A percentile compares a stretch with the other conserved stretches of the same genome.
These are phyloP conservation scores for Chirona hameri DNA, from an alignment of 2,888 invertebrate genomes.

Conservation along the genomic window DNA sequence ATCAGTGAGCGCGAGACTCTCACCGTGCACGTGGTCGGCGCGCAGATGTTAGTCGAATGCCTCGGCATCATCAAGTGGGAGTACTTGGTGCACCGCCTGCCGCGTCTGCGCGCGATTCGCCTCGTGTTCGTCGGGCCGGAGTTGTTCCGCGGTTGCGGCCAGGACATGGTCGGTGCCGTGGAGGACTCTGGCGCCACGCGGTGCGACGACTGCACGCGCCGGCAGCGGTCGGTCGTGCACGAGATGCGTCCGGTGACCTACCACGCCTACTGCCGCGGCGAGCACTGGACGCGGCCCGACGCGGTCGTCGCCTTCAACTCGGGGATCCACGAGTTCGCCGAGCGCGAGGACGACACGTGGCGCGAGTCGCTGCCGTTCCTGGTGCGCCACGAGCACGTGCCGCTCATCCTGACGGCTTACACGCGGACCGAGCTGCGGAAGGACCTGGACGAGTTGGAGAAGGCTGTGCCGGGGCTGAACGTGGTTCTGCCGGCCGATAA, in stretches of 20 bases:
- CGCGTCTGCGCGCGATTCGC: conserved; percentile 31
- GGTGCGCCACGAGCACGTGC: background rate
- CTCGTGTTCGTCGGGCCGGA: conserved; percentile 37
- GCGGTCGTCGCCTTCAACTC: conserved; percentile 37
- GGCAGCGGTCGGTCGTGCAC: conserved; percentile 12
- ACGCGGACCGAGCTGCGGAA: conserved; percentile 32
- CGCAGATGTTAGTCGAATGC: conserved; percentile 34
- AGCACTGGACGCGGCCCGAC: conserved; percentile 33
- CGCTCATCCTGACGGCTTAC: conserved; percentile 38
- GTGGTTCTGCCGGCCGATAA: background rate
- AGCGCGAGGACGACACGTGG: conserved; percentile 30
- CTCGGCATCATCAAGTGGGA: conserved; percentile 37
- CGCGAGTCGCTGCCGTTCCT: conserved; percentile 32
- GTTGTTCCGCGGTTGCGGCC: conserved; percentile 32
- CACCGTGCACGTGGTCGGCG: conserved; percentile 37
- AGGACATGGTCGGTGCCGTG: conserved; percentile 31
- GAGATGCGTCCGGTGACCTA: conserved; percentile 1
- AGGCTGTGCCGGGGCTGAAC: background rate
- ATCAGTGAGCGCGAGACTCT: conserved; percentile 27
- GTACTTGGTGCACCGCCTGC: conserved; percentile 36
- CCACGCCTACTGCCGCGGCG: conserved; percentile 3
- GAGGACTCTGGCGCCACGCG: conserved; percentile 36
- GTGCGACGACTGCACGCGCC: conserved; percentile 34
- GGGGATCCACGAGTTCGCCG: conserved; percentile 37
- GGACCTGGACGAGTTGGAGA: conserved; percentile 31